Evolutionary conservation across 2,113 vertebrate genomes (phyloP).

Genomic region (Tragelaphus scriptus): DNA sequence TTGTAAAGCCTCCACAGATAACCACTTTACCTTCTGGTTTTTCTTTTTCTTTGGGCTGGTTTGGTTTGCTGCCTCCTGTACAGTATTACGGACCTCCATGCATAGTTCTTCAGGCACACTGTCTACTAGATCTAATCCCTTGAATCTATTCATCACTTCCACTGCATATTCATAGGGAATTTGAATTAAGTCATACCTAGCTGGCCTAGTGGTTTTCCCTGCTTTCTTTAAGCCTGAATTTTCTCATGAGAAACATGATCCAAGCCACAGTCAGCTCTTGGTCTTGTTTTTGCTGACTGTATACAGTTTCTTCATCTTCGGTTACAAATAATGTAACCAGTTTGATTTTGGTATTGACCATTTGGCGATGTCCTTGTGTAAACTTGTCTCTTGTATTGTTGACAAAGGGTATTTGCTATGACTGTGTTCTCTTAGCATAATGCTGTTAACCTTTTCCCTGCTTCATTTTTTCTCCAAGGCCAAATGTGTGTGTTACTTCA

Average conservation of each 20-base stretch:
- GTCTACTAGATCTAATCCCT: not conserved
- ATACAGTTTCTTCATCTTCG: not conserved
- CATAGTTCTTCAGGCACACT: not conserved
- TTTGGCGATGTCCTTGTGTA: not conserved
- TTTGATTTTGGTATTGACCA: not conserved
- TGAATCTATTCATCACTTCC: rapidly evolving
- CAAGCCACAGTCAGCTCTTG: not conserved
- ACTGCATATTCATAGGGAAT: not conserved
- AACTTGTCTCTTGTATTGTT: not conserved
- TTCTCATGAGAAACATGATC: not conserved
- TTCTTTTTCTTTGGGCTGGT: not conserved
- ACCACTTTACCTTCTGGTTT: not conserved
- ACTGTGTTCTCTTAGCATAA: not conserved
- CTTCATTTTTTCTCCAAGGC: not conserved
- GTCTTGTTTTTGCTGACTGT: not conserved
- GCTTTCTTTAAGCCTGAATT: not conserved
- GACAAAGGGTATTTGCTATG: not conserved
- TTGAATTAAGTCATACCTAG: not conserved
- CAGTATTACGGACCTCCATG: not conserved
- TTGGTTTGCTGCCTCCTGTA: not conserved
- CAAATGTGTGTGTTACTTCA: not conserved
- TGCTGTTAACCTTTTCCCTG: not conserved
- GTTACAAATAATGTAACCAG: not conserved
- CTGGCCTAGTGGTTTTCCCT: not conserved
- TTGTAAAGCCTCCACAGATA: not conserved